These are phyloP conservation scores for Cynoglossus semilaevis DNA, from an alignment of 2,113 vertebrate species.

Conservation along the genomic window DNA sequence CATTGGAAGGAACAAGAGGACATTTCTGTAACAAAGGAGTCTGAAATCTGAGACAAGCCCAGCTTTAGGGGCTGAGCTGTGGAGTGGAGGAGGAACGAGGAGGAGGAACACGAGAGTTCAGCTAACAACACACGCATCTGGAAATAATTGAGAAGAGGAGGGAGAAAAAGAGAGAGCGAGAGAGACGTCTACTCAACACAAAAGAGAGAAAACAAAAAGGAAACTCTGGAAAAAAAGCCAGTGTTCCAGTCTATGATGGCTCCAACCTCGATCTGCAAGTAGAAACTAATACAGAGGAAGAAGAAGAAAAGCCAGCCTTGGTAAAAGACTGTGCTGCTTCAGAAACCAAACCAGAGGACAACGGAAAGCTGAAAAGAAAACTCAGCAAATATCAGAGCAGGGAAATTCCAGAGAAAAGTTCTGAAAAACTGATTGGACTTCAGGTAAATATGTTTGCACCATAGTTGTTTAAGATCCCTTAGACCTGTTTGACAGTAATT, in stretches of 20 bases:
- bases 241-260: neutral
- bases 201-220: conserved; percentile 4
- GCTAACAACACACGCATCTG: conserved; percentile 68
- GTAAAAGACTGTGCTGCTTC: conserved; percentile 14
- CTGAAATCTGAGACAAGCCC: conserved; percentile 4
- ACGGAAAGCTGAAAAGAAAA: conserved; percentile 4
- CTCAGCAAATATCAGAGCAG: neutral
- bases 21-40: conserved; percentile 17
- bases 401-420: conserved; percentile 1
- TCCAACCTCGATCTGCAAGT: neutral
- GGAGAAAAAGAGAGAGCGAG: neutral
- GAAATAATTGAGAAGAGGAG: conserved; percentile 61
- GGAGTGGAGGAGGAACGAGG: conserved; percentile 32
- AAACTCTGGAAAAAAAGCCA: neutral
- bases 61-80: conserved; percentile 6
- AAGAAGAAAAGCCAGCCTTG: neutral
- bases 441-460: conserved; percentile 28
- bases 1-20: no score
- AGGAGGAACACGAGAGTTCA: conserved; percentile 22
- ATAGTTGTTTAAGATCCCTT: neutral
- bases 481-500: no score
- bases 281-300: conserved; percentile 2
- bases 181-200: conserved; percentile 13
- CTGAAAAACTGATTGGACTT: neutral
- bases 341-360: neutral